A percentile compares a stretch with the other conserved stretches of the same genome.
phyloP scores from a whole-genome alignment of 1,140 invertebrate genomes.

The Myzus persicae region DNA sequence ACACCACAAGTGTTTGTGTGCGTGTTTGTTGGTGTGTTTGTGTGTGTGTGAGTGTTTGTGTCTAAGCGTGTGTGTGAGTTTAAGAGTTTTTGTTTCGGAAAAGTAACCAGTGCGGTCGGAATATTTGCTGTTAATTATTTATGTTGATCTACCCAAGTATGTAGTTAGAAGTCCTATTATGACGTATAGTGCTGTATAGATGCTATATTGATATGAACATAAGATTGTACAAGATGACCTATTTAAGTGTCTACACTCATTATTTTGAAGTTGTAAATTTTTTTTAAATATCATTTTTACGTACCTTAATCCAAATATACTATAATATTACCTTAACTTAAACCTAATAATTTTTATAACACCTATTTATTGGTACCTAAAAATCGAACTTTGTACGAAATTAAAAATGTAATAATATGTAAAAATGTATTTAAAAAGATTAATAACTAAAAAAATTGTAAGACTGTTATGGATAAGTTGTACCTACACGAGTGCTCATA shows the following conservation, averaged over 20 bases:
- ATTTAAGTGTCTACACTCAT: neutral
- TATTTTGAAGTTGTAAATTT: neutral
- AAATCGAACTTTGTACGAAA: neutral
- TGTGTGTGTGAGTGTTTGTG: neutral
- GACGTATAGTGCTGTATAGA: no score
- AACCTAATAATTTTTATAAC: neutral
- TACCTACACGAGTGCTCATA: neutral
- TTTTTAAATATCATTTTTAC: neutral
- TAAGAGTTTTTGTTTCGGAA: neutral
- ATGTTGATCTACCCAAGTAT: neutral
- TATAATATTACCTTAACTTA: no score
- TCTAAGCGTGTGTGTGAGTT: neutral
- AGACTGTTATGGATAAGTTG: neutral
- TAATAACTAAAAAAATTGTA: neutral
- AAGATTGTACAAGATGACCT: neutral
- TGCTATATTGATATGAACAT: no score
- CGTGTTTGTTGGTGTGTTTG: neutral
- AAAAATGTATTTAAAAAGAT: no score
- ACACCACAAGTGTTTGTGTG: slow-evolving; percentile 2
- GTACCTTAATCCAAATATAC: neutral
- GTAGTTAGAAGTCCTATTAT: neutral
- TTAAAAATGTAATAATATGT: no score
- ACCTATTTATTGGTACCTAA: neutral
- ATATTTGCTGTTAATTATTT: neutral
- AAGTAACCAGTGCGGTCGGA: neutral